Base-by-base conservation (phyloP, 2,113 vertebrate genomes). In the Balaeniceps rex region DNA sequence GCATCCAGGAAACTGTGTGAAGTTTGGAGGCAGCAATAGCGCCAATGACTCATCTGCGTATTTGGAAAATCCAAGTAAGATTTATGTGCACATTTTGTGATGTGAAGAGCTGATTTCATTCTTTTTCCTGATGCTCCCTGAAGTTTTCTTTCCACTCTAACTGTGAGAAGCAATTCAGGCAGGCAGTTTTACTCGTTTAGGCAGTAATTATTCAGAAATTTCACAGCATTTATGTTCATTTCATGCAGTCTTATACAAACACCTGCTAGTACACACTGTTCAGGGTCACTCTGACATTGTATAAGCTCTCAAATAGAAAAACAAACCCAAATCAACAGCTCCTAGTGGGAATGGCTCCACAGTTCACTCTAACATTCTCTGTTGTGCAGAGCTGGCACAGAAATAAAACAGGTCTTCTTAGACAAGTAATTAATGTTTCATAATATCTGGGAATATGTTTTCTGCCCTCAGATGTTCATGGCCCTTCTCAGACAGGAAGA, bases 221-320 rank as follows among this genome's bases (percentile, higher is more conserved):
- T 97, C 83, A 76, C 42, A 94, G 65, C 38, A 84, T 95, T 97
- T 97, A 72, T 93, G 88, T 96, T 95, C 82, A 94, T 96, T 97
- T 96, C 83, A 86, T 91, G 76, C 49, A 91, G 90, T 94, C 84
- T 86, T 85, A 87, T 79, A 79, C 52, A 94, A 96, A 94, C 72
- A 94, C 88, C 95, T 95, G 79, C 89, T 93, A 76, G 69, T 46
- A 93, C 55, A 91, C 28, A n/a, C 49, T 93, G 63, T 87, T 96
- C 87, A 88, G 82, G 84, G 91, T 97, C 93, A 96, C 65, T 60
- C 75, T 94, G 96, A 96, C 87, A 93, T 93, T 92, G 83, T 83
- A 25, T 55, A 84, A 94, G 22, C 47, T 82, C 80, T 93, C 52
- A 71, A 85, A 89, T 10, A 80, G 55, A 86, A 92, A 71, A 96